Evolutionary conservation across 2,113 vertebrate species (phyloP).

Genomic region (Eolophus roseicapilla): DNA sequence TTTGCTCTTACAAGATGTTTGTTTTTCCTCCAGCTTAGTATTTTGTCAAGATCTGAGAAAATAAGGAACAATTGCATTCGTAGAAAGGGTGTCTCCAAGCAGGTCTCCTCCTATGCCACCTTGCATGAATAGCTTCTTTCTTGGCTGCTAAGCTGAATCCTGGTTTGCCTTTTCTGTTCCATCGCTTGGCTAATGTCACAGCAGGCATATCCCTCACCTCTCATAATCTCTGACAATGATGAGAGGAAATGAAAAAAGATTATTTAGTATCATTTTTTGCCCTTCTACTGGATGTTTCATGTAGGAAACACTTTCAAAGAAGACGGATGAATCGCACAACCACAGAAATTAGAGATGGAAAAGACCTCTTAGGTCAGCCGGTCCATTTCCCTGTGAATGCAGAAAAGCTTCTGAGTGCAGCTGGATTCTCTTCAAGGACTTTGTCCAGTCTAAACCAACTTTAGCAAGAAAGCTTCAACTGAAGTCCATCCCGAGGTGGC

Average conservation of each 20-base stretch:
- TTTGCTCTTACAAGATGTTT: neutral
- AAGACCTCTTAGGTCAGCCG: constrained; percentile 49
- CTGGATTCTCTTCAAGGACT: constrained; percentile 9
- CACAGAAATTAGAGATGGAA: constrained; percentile 61
- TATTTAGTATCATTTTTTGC: constrained; percentile 15
- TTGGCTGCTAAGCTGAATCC: neutral
- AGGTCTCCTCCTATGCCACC: neutral
- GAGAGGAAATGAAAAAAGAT: constrained; percentile 56
- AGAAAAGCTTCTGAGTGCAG: constrained; percentile 12
- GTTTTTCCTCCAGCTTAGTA: neutral
- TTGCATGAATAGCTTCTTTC: neutral
- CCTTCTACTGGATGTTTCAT: neutral
- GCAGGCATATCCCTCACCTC: constrained; percentile 36
- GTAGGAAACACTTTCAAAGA: constrained; percentile 45
- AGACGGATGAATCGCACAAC: constrained; percentile 38
- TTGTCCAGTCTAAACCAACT: constrained; percentile 7
- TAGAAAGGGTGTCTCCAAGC: neutral
- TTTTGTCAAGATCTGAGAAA: neutral
- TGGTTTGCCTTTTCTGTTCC: constrained; percentile 36
- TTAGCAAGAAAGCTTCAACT: neutral
- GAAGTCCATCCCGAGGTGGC: neutral
- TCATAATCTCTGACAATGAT: constrained; percentile 23
- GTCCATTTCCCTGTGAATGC: constrained; percentile 25
- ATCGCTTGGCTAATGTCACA: neutral
- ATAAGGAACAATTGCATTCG: neutral